Evolutionary conservation across 2,113 vertebrate species (phyloP).

Genomic region (Calonectris borealis): DNA sequence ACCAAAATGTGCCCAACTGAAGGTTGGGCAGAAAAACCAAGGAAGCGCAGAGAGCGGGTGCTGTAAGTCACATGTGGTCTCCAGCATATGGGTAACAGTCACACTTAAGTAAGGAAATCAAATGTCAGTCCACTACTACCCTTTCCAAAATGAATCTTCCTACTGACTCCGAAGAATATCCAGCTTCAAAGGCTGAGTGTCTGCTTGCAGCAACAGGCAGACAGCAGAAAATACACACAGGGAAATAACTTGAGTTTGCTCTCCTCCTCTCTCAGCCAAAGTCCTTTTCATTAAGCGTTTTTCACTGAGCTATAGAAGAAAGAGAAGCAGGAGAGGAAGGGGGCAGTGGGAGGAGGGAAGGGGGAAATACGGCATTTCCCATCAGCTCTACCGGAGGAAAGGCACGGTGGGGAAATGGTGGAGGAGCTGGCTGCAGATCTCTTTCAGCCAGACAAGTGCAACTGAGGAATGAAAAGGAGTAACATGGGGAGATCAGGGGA

Average conservation of each 20-base stretch:
- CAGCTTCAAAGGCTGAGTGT: background rate
- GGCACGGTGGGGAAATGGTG: background rate
- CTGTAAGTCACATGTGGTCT: background rate
- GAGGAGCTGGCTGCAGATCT: background rate
- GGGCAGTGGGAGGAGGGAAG: background rate
- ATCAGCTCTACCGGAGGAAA: background rate
- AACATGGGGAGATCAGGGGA: background rate
- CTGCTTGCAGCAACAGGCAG: background rate
- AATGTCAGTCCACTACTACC: background rate
- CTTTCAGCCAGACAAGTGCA: background rate
- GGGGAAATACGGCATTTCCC: background rate
- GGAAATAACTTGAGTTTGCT: background rate
- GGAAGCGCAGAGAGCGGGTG: background rate
- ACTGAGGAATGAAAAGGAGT: background rate
- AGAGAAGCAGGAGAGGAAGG: background rate
- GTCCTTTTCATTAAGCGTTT: background rate
- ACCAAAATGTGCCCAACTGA: background rate
- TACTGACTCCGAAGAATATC: background rate
- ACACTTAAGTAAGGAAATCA: conserved; percentile 26
- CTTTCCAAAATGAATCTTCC: conserved; percentile 1
- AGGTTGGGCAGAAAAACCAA: background rate
- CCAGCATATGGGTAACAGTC: conserved; percentile 33
- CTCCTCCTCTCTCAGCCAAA: background rate
- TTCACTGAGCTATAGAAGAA: background rate
- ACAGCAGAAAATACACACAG: background rate